A percentile compares a stretch with the other conserved stretches of the same genome.
Conservation (phyloP, 2,888 invertebrate genomes). For the Phaonia tiefii region DNA sequence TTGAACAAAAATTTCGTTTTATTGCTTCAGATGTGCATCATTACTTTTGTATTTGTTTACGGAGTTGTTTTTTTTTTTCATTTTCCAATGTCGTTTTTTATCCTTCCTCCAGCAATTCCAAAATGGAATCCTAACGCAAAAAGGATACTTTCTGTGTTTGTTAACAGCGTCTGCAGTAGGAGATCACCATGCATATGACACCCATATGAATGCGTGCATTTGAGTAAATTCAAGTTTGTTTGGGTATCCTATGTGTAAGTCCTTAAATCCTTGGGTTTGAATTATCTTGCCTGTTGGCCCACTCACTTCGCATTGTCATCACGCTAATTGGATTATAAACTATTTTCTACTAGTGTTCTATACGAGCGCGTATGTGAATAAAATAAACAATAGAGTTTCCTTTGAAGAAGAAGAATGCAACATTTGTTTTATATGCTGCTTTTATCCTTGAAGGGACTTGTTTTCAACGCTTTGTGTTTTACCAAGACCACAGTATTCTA, state of each 20-base stretch:
- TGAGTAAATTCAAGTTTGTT: neutral
- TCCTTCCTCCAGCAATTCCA: neutral
- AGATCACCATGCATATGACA: constrained; percentile 3
- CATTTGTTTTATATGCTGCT: neutral
- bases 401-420: neutral
- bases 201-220: neutral
- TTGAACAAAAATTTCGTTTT: constrained; percentile 44
- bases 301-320: constrained; percentile 5
- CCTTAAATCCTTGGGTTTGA: neutral
- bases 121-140: neutral
- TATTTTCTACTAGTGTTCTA: constrained; percentile 27
- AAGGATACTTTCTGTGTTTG: neutral
- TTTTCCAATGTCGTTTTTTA: no score
- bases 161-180: neutral
- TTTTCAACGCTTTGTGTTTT: neutral
- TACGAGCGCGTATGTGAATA: neutral
- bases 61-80: neutral
- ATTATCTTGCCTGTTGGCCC: constrained; percentile 41
- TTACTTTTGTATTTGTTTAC: neutral
- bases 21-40: neutral
- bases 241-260: neutral
- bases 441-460: neutral
- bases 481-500: neutral
- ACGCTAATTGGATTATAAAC: constrained; percentile 63
- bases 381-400: neutral